A percentile compares a stretch with the other conserved stretches of the same genome.
Conservation (phyloP, 2,888 invertebrate species). For the Empis stercorea region DNA sequence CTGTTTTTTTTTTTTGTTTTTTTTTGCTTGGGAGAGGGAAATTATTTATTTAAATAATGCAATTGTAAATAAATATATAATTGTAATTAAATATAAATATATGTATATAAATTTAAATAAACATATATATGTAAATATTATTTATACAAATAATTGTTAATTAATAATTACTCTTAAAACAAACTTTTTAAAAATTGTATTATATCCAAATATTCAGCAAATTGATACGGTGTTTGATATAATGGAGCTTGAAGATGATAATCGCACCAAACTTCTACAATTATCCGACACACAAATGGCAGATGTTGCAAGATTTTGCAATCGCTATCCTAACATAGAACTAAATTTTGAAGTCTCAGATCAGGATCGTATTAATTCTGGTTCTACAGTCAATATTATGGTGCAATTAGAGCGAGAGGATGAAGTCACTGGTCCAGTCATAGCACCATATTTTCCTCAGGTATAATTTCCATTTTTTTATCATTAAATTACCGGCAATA, state of each 20-base stretch:
- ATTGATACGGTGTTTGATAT: slow-evolving; percentile 65
- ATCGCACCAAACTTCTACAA: slow-evolving; percentile 64
- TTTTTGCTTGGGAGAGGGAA: no score
- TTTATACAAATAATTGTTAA: no score
- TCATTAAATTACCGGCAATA: neutral
- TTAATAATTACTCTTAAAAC: no score
- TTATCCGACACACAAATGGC: slow-evolving; percentile 83
- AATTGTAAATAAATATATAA: no score
- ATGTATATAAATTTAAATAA: no score
- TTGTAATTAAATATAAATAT: no score
- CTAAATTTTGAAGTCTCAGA: slow-evolving; percentile 81
- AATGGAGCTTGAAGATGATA: slow-evolving; percentile 74
- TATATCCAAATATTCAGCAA: slow-evolving; percentile 26
- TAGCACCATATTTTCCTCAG: slow-evolving; percentile 97
- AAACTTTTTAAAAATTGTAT: no score
- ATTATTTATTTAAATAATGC: no score
- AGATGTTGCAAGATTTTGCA: slow-evolving; percentile 97
- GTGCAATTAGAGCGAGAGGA: slow-evolving; percentile 94
- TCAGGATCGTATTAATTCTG: slow-evolving; percentile 63
- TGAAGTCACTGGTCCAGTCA: slow-evolving; percentile 91
- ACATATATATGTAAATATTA: no score
- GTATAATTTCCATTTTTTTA: slow-evolving; percentile 34
- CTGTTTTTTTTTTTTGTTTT: no score
- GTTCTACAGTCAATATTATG: slow-evolving; percentile 76
- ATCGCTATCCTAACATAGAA: slow-evolving; percentile 97